These are phyloP conservation scores for Subanguina moxae DNA, from an alignment of 1,140 invertebrate genomes.

Conservation along the genomic window DNA sequence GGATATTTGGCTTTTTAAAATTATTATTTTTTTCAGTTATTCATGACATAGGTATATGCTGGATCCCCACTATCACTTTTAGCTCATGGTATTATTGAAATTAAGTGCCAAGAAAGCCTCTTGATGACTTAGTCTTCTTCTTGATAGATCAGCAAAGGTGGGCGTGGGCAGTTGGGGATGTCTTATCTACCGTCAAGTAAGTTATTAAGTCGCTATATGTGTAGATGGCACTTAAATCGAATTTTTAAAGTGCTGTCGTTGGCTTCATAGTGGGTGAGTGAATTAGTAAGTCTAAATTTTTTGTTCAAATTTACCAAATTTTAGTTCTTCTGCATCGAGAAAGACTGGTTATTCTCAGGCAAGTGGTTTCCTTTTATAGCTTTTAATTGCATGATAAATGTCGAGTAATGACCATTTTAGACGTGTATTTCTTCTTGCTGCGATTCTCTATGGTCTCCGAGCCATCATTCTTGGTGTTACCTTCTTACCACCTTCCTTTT, in stretches of 20 bases:
- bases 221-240: constrained; percentile 2
- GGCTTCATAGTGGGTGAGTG: constrained; percentile 38
- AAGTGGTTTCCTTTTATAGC: too few relatives aligned
- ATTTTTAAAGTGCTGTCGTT: constrained; percentile 39
- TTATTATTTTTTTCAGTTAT: neutral
- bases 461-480: constrained; percentile 56
- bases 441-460: constrained; percentile 40
- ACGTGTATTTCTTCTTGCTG: constrained; percentile 52
- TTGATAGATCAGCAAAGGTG: constrained; percentile 55
- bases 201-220: constrained; percentile 10
- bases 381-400: too few relatives aligned
- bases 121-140: constrained; percentile 56
- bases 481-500: constrained; percentile 56
- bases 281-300: too few relatives aligned
- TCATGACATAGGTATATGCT: neutral
- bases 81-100: neutral
- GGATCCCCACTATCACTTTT: neutral
- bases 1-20: neutral
- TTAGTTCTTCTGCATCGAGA: constrained; percentile 53
- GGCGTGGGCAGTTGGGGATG: constrained; percentile 58
- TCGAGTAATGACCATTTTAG: constrained; percentile 17
- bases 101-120: constrained; percentile 48
- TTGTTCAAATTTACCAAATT: too few relatives aligned
- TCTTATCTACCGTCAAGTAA: constrained; percentile 57
- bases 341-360: constrained; percentile 25